Conservation (phyloP, 2,888 invertebrate species). For the Orthonevra nobilis region DNA sequence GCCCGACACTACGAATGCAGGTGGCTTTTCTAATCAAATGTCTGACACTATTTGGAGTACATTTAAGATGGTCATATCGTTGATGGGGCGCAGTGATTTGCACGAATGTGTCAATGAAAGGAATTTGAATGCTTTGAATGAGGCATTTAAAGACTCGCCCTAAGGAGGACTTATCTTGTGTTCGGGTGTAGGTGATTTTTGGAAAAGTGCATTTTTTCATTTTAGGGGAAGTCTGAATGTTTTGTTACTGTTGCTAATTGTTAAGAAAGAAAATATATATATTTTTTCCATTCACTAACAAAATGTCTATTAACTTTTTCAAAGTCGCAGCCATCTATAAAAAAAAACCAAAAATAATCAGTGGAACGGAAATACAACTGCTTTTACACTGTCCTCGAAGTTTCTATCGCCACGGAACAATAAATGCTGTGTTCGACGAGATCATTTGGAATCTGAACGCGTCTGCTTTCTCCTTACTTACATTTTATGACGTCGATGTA, state of each 20-base stretch:
- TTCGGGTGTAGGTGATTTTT: constrained; percentile 11
- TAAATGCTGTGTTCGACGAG: no score
- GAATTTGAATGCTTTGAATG: constrained; percentile 84
- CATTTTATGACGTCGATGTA: no score
- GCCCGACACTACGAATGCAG: constrained; percentile 81
- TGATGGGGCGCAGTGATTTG: constrained; percentile 87
- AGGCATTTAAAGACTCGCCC: constrained; percentile 79
- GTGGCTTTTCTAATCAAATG: constrained; percentile 81
- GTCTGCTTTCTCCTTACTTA: no score
- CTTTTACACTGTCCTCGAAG: no score
- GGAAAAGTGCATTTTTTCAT: constrained; percentile 7
- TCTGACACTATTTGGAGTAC: constrained; percentile 98
- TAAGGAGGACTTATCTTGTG: background rate
- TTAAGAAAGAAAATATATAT: constrained; percentile 9
- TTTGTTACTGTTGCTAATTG: constrained; percentile 53
- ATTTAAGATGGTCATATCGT: constrained; percentile 91
- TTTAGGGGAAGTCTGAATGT: background rate
- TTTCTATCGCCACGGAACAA: no score
- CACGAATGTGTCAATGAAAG: constrained; percentile 83
- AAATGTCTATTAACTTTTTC: no score
- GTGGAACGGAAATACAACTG: no score
- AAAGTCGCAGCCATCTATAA: no score
- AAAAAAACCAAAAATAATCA: no score
- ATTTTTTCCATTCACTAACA: no score
- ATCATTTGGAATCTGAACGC: no score